These are phyloP conservation scores for Laticauda laticaudata DNA, from an alignment of 2,113 vertebrate genomes.

Conservation along the genomic window DNA sequence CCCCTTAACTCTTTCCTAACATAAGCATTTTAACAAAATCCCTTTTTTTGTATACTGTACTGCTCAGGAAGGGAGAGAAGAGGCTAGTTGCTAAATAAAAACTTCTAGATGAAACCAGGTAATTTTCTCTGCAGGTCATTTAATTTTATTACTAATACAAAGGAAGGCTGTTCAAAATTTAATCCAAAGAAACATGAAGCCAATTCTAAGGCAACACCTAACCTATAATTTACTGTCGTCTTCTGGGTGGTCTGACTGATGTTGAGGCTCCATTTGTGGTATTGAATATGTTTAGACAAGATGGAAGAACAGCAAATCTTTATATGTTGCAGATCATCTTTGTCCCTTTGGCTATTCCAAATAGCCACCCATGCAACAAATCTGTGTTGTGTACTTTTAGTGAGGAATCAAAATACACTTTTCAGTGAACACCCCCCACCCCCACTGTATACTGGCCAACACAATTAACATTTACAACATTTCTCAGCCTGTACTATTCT, in stretches of 20 bases:
- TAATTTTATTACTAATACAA: not conserved
- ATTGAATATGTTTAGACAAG: not conserved
- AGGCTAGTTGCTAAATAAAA: not conserved
- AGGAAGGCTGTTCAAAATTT: not conserved
- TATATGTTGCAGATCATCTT: not conserved
- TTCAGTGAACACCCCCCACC: not conserved
- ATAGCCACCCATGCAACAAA: not conserved
- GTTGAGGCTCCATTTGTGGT: not conserved
- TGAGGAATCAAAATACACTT: not conserved
- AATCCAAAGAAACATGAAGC: constrained; percentile 11
- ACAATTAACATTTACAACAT: not conserved
- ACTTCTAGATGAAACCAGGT: not conserved
- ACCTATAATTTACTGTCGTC: constrained; percentile 7
- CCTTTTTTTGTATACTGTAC: not conserved
- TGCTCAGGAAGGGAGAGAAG: not conserved
- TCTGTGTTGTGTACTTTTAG: not conserved
- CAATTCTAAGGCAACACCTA: not conserved
- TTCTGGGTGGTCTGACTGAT: not conserved
- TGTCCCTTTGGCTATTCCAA: not conserved
- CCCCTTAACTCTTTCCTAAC: not conserved
- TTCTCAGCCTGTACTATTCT: not conserved
- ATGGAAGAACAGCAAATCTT: not conserved
- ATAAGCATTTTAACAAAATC: not conserved
- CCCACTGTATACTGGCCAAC: not conserved
- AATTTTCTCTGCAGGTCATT: not conserved